Evolutionary conservation across 2,888 invertebrate species (phyloP).

Genomic region (Tanypteryx hageni): DNA sequence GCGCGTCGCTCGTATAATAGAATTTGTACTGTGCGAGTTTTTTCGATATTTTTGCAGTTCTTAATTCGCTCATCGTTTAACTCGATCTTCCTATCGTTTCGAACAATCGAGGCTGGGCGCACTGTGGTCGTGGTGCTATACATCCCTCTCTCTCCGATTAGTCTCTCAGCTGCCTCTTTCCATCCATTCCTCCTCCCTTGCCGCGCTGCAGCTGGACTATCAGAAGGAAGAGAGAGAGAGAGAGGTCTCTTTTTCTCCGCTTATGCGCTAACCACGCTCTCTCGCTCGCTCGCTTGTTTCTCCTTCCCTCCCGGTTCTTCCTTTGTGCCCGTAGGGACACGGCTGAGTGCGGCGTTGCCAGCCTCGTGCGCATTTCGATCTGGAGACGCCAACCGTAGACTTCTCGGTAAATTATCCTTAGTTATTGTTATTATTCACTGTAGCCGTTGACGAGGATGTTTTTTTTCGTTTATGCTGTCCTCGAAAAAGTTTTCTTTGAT

Average conservation of each 20-base stretch:
- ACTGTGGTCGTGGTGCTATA: neutral
- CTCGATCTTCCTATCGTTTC: neutral
- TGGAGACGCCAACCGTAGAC: neutral
- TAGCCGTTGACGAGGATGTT: no score
- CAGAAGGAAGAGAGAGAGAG: neutral
- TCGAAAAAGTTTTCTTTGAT: neutral
- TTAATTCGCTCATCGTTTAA: constrained; percentile 10
- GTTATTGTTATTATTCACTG: no score
- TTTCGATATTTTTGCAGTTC: neutral
- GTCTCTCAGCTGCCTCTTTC: neutral
- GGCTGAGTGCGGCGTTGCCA: constrained; percentile 55
- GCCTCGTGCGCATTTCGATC: constrained; percentile 45
- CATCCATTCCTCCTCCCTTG: no score
- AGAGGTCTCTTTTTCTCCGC: neutral
- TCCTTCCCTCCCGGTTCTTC: neutral
- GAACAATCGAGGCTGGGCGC: neutral
- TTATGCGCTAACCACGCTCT: neutral
- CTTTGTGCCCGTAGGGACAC: constrained; percentile 46
- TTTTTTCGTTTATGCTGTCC: neutral
- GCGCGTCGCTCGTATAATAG: no score
- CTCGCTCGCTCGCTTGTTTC: no score
- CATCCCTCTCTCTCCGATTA: neutral
- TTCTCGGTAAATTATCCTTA: neutral
- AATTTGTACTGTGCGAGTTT: neutral
- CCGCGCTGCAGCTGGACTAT: neutral